Conservation (phyloP, 2,888 invertebrate species). For the Reticulitermes lucifugus region DNA sequence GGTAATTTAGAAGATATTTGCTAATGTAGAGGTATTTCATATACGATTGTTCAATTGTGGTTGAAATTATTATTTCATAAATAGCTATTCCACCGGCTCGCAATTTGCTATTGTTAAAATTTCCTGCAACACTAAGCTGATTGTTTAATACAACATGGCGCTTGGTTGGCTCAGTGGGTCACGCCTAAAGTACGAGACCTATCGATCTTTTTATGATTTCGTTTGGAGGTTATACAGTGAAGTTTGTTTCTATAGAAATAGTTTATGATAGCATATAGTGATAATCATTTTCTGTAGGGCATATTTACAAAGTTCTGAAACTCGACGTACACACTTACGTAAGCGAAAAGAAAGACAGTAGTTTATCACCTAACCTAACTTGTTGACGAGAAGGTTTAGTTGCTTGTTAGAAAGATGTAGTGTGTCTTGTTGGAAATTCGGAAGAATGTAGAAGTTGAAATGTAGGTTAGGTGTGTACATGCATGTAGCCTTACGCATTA, state of each 20-base stretch:
- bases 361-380: not conserved
- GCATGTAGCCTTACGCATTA: too few species aligned
- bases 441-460: not conserved
- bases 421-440: not conserved
- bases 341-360: constrained; percentile 2
- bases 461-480: not conserved
- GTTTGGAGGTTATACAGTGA: not conserved
- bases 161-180: constrained; percentile 31
- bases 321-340: not conserved
- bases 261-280: not conserved
- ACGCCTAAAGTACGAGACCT: constrained; percentile 43
- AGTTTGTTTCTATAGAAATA: not conserved
- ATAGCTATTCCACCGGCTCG: constrained; percentile 5
- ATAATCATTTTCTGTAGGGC: not conserved
- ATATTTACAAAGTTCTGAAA: constrained; percentile 1
- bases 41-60: not conserved
- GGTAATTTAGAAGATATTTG: constrained; percentile 8
- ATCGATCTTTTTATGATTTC: constrained; percentile 7
- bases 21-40: not conserved
- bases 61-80: constrained; percentile 19
- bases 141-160: constrained; percentile 50
- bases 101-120: constrained; percentile 46
- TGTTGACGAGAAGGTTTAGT: not conserved
- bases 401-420: not conserved
- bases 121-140: constrained; percentile 43